Percentiles rank a stretch among this genome's conserved stretches.
phyloP scores from a whole-genome alignment of 2,888 invertebrate genomes.

The Dicyrtoma fusca region DNA sequence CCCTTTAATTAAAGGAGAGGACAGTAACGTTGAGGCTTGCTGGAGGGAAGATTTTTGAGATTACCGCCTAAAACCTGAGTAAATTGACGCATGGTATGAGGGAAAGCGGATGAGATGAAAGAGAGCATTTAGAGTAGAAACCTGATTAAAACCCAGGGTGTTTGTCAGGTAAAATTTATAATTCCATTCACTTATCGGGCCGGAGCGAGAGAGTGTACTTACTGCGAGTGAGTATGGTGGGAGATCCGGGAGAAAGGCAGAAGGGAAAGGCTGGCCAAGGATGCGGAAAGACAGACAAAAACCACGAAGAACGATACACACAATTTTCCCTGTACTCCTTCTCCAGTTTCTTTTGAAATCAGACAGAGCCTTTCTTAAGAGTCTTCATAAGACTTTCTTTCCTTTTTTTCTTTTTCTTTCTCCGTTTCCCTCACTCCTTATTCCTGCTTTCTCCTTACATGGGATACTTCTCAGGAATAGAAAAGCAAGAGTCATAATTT shows the following conservation, averaged over 20 bases:
- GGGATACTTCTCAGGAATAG: background rate
- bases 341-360: conserved; percentile 7
- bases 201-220: no score
- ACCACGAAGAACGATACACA: no score
- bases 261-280: no score
- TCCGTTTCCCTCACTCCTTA: background rate
- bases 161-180: conserved; percentile 20
- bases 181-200: conserved; percentile 14
- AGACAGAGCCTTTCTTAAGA: conserved; percentile 6
- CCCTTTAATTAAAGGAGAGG: no score
- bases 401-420: no score
- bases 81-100: background rate
- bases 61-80: no score
- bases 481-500: conserved; percentile 20
- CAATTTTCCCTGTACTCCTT: background rate
- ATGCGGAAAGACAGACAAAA: no score
- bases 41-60: no score
- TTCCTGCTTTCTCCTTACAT: no score
- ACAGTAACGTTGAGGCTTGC: no score
- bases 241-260: background rate
- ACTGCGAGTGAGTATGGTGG: no score
- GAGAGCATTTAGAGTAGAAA: conserved; percentile 4
- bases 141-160: conserved; percentile 26
- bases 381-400: background rate
- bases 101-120: background rate